A percentile compares a stretch with the other conserved stretches of the same genome.
These are phyloP conservation scores for Scaptomyza reducta DNA, from an alignment of 2,888 invertebrate species.

Conservation along the genomic window DNA sequence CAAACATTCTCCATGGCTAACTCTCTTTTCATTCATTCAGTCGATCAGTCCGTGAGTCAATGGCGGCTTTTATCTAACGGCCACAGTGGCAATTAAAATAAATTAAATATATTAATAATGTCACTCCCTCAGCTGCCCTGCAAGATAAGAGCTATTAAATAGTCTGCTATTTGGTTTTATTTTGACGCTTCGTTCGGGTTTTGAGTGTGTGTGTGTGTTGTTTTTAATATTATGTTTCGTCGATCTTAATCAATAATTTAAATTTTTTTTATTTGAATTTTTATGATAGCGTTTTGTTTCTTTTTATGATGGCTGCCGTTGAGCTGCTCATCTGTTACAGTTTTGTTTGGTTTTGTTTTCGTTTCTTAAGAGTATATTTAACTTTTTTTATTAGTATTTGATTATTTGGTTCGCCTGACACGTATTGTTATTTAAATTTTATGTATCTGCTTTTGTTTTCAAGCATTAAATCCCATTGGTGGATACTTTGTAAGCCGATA, in stretches of 20 bases:
- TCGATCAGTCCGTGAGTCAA: constrained; percentile 4
- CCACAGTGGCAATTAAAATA: constrained; percentile 76
- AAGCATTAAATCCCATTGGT: constrained; percentile 54
- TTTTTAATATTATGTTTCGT: constrained; percentile 68
- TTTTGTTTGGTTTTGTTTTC: constrained; percentile 31
- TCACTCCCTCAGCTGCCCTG: constrained; percentile 65
- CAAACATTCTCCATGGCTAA: constrained; percentile 30
- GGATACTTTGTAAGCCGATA: constrained; percentile 28
- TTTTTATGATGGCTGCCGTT: constrained; percentile 57
- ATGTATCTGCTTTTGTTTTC: constrained; percentile 37
- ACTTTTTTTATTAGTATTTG: constrained; percentile 41
- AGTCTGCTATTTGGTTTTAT: constrained; percentile 42
- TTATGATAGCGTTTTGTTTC: constrained; percentile 57
- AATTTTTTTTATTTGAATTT: constrained; percentile 77
- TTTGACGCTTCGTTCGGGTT: constrained; percentile 51
- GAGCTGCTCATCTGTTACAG: constrained; percentile 25
- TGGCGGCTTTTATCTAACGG: constrained; percentile 71
- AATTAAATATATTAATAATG: constrained; percentile 82
- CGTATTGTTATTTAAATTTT: constrained; percentile 68
- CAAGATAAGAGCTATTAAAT: constrained; percentile 23
- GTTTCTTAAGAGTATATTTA: constrained; percentile 34
- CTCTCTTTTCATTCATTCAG: constrained; percentile 23
- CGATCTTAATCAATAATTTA: constrained; percentile 79
- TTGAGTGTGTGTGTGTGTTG: constrained; percentile 47
- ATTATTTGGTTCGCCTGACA: constrained; percentile 45